Evolutionary conservation across 2,797 vertebrate genomes (phyloP), one percentile per base, ranked within the genome.

Genomic region (Myripristis murdjan): DNA sequence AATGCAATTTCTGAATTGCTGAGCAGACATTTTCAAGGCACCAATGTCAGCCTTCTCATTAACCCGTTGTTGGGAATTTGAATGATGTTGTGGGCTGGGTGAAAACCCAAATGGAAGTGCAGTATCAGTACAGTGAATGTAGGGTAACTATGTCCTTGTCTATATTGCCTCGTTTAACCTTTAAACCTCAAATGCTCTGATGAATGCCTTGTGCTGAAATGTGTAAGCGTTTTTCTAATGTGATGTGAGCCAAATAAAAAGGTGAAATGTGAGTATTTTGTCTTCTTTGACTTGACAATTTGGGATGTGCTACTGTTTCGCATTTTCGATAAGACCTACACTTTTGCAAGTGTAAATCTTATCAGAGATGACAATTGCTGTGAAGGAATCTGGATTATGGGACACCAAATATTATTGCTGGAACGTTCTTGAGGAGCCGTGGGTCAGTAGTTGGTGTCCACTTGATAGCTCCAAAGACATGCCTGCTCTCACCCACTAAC

Each of bases 51-150:
- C 35, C 35, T 37, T 10, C 76, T 73, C 24, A 39, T 68, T 74
- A 63, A 31, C 52, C 51, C 57, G 28, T 64, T 62, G 75, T 41
- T 56, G 5, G 5, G 28, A 48, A 22, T 79, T 70, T 70, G 49
- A 79, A 33, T 61, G 18, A 43, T 24, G 44, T 22, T 54, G 48
- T 11, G 44, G 28, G 33, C 70, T 12, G 64, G 69, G 64, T 37
- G 16, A 53, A 54, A 59, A 52, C 12, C 14, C 10, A 35, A 59
- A 47, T 10, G 33, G 49, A 75, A 23, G 44, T 52, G 52, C 5
- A 64, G 15, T 37, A 59, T 37, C 66, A 56, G 49, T 24, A 57
- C 6, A 48, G 24, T 35, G 22, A 60, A 56, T 52, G 56, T 51
- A 16, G 49, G 59, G 39, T 22, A 51, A 28, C 6, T n/a, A n/a